A percentile compares a stretch with the other conserved stretches of the same genome.
phyloP scores from a whole-genome alignment of 2,113 vertebrate species.

The Catharus bicknelli region DNA sequence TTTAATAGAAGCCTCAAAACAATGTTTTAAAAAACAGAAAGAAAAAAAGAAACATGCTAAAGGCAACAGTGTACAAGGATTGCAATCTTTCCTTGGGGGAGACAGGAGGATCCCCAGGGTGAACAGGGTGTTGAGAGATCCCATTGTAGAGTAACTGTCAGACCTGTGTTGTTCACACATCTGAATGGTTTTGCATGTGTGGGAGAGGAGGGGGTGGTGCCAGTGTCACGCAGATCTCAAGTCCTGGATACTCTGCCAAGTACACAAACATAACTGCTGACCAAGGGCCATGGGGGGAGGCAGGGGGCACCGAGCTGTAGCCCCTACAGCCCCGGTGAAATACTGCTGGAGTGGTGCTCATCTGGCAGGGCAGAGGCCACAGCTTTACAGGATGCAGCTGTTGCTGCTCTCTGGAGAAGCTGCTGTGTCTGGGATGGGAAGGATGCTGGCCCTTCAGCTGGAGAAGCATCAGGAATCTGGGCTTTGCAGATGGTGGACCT shows the following conservation, averaged over 20 bases:
- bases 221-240: neutral
- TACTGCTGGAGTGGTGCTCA: accelerated
- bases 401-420: neutral
- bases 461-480: neutral
- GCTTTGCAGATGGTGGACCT: neutral
- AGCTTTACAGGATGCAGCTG: neutral
- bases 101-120: neutral
- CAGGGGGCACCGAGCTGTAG: neutral
- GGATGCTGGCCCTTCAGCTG: neutral
- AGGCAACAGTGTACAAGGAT: constrained; percentile 27
- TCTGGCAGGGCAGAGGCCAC: neutral
- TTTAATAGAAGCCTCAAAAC: constrained; percentile 90
- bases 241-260: neutral
- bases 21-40: constrained; percentile 48
- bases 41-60: neutral
- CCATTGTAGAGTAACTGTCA: neutral
- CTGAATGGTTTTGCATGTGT: neutral
- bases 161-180: neutral
- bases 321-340: neutral
- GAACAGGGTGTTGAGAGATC: neutral
- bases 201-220: neutral
- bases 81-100: neutral
- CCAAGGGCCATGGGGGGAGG: neutral
- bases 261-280: neutral
- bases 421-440: neutral